phyloP scores from a whole-genome alignment of 2,888 invertebrate species.

The Pteria penguin region DNA sequence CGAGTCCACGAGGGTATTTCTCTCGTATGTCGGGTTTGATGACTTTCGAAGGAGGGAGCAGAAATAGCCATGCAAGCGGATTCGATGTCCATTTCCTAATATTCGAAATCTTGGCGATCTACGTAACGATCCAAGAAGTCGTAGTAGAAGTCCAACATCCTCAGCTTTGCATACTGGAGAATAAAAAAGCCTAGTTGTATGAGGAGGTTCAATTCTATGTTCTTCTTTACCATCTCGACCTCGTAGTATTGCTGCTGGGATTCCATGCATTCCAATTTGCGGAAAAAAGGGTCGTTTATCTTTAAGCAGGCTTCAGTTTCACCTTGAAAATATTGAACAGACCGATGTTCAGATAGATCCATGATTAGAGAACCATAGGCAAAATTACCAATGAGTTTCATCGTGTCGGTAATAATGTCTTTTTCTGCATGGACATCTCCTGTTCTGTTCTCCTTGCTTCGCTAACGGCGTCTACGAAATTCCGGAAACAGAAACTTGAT shows the following conservation, averaged over 20 bases:
- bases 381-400: neutral
- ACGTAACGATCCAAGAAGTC: conserved; percentile 27
- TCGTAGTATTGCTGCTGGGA: conserved; percentile 31
- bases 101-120: conserved; percentile 25
- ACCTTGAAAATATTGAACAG: conserved; percentile 40
- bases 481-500: conserved; percentile 38
- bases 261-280: conserved; percentile 33
- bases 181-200: conserved; percentile 55
- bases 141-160: conserved; percentile 42
- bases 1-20: neutral
- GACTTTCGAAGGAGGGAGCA: neutral
- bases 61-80: conserved; percentile 9
- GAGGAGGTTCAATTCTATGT: conserved; percentile 48
- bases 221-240: conserved; percentile 33
- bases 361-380: conserved; percentile 51
- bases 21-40: conserved; percentile 8
- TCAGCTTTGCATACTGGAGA: conserved; percentile 55
- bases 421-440: neutral
- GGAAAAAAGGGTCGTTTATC: conserved; percentile 42
- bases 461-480: conserved; percentile 26
- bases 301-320: conserved; percentile 32
- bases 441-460: conserved; percentile 39
- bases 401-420: neutral
- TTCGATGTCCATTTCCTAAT: conserved; percentile 47
- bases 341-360: conserved; percentile 42